Percentiles rank a stretch among this genome's conserved stretches.
phyloP scores from a whole-genome alignment of 2,113 vertebrate species.

The Arenaria interpres region DNA sequence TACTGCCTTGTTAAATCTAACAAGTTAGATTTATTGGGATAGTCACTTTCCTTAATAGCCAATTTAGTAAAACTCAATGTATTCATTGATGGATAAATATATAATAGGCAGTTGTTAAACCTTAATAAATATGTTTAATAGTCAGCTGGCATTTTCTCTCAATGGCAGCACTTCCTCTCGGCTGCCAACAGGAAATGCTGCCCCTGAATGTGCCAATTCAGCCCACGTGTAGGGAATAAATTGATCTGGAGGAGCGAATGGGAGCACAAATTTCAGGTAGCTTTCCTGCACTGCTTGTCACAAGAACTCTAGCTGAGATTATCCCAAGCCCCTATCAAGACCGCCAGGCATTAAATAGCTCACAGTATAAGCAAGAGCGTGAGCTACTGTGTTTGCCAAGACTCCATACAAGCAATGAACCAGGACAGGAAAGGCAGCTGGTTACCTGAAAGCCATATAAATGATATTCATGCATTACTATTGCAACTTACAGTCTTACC shows the following conservation, averaged over 20 bases:
- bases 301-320: neutral
- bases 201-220: constrained; percentile 45
- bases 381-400: neutral
- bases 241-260: neutral
- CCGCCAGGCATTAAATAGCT: neutral
- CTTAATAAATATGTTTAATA: constrained; percentile 54
- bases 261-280: neutral
- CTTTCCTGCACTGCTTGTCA: neutral
- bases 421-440: neutral
- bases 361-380: neutral
- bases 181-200: constrained; percentile 52
- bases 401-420: neutral
- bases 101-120: constrained; percentile 11
- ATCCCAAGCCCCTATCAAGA: neutral
- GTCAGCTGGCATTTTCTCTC: constrained; percentile 18
- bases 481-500: neutral
- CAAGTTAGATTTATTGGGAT: constrained; percentile 51
- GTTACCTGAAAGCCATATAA: neutral
- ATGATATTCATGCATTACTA: neutral
- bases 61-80: constrained; percentile 50
- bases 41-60: constrained; percentile 60
- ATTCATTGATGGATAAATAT: constrained; percentile 22
- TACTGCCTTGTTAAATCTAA: constrained; percentile 67
- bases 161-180: constrained; percentile 8
- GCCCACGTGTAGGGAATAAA: neutral